Base-by-base conservation (phyloP, 1,140 invertebrate species). In the Polypedilum pembai region DNA sequence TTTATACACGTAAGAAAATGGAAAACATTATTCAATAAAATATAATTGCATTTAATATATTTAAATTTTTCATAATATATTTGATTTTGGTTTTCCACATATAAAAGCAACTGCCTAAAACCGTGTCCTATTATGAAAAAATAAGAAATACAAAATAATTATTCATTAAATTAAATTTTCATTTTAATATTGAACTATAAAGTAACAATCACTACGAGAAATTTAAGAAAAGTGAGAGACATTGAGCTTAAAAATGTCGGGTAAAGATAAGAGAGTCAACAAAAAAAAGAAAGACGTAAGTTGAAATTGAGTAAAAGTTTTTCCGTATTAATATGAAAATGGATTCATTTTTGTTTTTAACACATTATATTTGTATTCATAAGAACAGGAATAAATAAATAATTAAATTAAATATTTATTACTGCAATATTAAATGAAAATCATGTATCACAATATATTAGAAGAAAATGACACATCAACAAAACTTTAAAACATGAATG, bases 401-500 rank as follows among this genome's bases (percentile, higher is more conserved):
- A n/a, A 12, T 56, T 56, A 1, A n/a, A 56, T 56, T n/a, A n/a
- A 56, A n/a, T n/a, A 56, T 56, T n/a, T 56, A 8, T 12, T 1
- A 56, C 15, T 12, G 3, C n/a, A 12, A 56, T 56, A 56, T 3
- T 10, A 2, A 8, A 10, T 10, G 1, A 1, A 45, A 45, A 10
- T 8, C 1, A 45, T 45, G 41, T 45, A 45, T 12, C 12, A 15
- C 12, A 56, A n/a, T 56, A 15, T 56, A 56, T n/a, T 12, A 15
- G 12, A 56, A 56, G 24, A 56, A 56, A 56, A n/a, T 56, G 45
- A 56, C 45, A 56, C 45, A 56, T 56, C 45, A 56, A 56, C 45
- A 56, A 56, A 10, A 56, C 12, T n/a, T 33, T 5, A 33, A 33
- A 33, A 33, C 24, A 33, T 33, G 24, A 33, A 56, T 56, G 45